Base-by-base conservation (phyloP, 1,140 invertebrate species). In the Spodoptera litura region DNA sequence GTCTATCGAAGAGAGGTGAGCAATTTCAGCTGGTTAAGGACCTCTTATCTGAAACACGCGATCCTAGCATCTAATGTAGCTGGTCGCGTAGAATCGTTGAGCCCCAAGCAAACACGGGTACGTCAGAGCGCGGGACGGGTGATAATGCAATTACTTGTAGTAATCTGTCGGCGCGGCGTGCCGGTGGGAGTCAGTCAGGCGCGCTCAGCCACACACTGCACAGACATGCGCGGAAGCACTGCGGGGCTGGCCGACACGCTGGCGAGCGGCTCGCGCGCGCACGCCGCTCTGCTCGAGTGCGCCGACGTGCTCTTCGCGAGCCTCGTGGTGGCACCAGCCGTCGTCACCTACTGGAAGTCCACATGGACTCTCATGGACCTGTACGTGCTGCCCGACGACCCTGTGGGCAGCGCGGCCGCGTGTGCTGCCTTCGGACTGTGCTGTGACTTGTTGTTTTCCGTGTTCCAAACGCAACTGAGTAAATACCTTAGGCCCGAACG, bases 311-410 rank as follows among this genome's bases (percentile, higher is more conserved):
- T 97, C 13, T 95, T 98, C 85, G 97, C 97, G 5, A 96, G 96
- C 59, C 86, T 96, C 0, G 94, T 98, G 11, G 96, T 98, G 6
- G 96, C 97, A 0, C 97, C 97, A 9, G 96, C 96, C 10, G 97
- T 98, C 2, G 97, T 98, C 9, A 96, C 96, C 61, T 98, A 98
- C 88, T 98, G 98, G 98, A 95, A 98, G 38, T 97, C 97, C 68
- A 97, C 97, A 38, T 98, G 97, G 97, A 95, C 96, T 58, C 95
- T 98, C 15, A 96, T 97, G 95, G 97, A 97, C 79, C 86, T 96
- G 38, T 96, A 97, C 88, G 94, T 98, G 27, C 96, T 96, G 62
- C 96, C 97, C 1, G 90, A 95, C 0, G 87, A 96, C 38, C 87
- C 91, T 11, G 89, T 96, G 0, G 79, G 95, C 4, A 97, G 97